Base-by-base conservation (phyloP, 2,797 vertebrate genomes). In the Chaetodon trifasciatus region DNA sequence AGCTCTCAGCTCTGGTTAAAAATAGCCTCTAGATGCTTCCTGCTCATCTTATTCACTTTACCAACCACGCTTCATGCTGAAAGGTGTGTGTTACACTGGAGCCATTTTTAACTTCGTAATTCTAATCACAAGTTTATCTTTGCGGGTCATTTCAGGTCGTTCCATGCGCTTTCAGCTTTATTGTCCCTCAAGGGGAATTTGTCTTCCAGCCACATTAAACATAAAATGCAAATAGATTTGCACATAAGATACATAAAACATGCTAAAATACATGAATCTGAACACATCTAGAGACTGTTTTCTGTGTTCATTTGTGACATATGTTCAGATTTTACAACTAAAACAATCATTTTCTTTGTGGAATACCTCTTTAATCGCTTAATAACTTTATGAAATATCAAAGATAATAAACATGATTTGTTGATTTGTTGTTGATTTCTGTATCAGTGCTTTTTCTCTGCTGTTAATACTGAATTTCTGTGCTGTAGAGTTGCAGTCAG, bases 41-140 rank as follows among this genome's bases (percentile, higher is more conserved):
- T 28, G 63, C 46, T 55, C n/a, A n/a, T 55, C 49, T 15, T 56
- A 50, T 32, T 47, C 12, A 6, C 40, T 77, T 68, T 62, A 47
- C 57, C 78, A n/a, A 32, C 35, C 56, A 6, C 23, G 56, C 71
- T 15, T 69, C 46, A 21, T 44, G 40, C 44, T 15, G 3, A 61
- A 66, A 56, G 49, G 61, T 28, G 50, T 58, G 39, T 16, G 71
- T 35, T 42, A 13, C 50, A 47, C 57, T 35, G 10, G 42, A 70
- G 65, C 19, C 44, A 3, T 17, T 56, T 68, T 69, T 63, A 39
- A 55, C 47, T 66, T 42, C 21, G 15, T 12, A 17, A 28, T 42
- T 42, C 75, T 72, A 78, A 85, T 75, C 76, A 55, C 56, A 60
- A 50, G 15, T 49, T 60, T 40, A 44, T 44, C 12, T 63, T 39